These are phyloP conservation scores for Edolisoma coerulescens DNA, from an alignment of 2,113 vertebrate species.

Conservation along the genomic window DNA sequence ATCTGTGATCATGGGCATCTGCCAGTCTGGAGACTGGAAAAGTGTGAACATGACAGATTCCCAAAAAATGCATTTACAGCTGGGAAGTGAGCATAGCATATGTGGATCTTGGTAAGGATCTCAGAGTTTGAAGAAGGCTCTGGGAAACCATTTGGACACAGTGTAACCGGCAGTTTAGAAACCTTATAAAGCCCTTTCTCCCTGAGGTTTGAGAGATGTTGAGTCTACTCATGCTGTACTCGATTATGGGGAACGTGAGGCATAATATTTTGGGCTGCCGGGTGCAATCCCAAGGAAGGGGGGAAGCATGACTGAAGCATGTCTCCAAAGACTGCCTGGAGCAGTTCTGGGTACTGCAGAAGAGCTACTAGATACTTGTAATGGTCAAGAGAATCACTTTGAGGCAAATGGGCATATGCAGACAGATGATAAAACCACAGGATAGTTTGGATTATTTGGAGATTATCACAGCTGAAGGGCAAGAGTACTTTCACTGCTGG, in stretches of 20 bases:
- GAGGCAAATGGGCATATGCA: not conserved
- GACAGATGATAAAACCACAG: slow-evolving; percentile 6
- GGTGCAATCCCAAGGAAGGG: not conserved
- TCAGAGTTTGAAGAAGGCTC: not conserved
- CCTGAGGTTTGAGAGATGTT: not conserved
- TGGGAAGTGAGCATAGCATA: not conserved
- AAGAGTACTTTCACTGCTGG: not conserved
- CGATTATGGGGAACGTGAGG: not conserved
- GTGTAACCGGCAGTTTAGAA: not conserved
- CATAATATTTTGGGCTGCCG: fast-evolving
- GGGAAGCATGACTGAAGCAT: fast-evolving
- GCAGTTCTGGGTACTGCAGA: not conserved
- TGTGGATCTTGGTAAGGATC: not conserved
- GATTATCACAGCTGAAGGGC: not conserved
- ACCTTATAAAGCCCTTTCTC: not conserved
- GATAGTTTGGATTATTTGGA: not conserved
- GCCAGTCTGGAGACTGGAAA: not conserved
- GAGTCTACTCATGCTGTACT: not conserved
- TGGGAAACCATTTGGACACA: not conserved
- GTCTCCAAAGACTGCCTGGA: not conserved
- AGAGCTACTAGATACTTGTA: not conserved
- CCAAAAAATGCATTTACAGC: not conserved
- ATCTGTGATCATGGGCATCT: not conserved
- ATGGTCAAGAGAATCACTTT: not conserved
- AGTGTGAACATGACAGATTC: not conserved